phyloP scores from a whole-genome alignment of 1,140 invertebrate genomes.

The Brachionus angularis region DNA sequence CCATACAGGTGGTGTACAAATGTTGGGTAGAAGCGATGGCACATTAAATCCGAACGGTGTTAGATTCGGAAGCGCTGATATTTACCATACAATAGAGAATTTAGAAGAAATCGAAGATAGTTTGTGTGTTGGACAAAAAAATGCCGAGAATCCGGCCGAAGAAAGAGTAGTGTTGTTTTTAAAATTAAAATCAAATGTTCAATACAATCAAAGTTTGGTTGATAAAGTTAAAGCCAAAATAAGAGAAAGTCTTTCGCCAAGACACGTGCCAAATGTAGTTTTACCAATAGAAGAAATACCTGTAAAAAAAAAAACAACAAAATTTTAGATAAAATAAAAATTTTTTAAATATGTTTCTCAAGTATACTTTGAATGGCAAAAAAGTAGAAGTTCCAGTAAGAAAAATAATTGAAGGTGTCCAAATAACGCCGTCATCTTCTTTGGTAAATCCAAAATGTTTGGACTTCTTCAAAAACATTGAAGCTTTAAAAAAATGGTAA shows the following conservation, averaged over 20 bases:
- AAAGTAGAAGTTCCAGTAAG: constrained; percentile 65
- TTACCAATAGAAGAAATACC: constrained; percentile 61
- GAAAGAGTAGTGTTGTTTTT: constrained; percentile 63
- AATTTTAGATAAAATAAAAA: background rate
- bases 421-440: constrained; percentile 43
- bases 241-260: constrained; percentile 57
- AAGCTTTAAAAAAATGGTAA: constrained; percentile 29
- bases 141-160: constrained; percentile 50
- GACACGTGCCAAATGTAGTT: constrained; percentile 62
- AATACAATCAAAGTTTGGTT: constrained; percentile 56
- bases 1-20: constrained; percentile 61
- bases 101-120: constrained; percentile 62
- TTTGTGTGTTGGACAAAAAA: constrained; percentile 61
- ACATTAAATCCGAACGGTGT: constrained; percentile 66
- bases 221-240: constrained; percentile 56
- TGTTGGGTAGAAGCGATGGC: constrained; percentile 64
- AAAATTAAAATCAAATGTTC: constrained; percentile 56
- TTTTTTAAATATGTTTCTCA: constrained; percentile 8
- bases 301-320: constrained; percentile 51
- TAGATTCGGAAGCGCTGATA: constrained; percentile 65
- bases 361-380: constrained; percentile 64
- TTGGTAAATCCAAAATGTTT: constrained; percentile 37
- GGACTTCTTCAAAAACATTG: constrained; percentile 19
- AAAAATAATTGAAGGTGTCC: constrained; percentile 59
- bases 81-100: constrained; percentile 62